Base-by-base conservation (phyloP, 2,113 vertebrate genomes). In the Martes martes region DNA sequence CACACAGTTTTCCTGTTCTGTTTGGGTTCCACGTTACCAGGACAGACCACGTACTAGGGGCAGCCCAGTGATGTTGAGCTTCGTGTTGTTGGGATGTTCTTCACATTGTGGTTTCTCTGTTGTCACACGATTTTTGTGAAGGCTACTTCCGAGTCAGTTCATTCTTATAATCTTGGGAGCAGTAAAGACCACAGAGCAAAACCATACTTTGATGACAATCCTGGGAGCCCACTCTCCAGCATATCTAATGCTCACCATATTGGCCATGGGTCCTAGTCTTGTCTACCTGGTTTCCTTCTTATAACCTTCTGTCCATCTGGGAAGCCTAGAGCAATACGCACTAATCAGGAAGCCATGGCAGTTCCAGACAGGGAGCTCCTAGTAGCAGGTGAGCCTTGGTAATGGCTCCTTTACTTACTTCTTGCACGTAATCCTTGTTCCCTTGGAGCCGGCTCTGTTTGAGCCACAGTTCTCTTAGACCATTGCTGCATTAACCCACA, bases 201-300 rank as follows among this genome's bases (percentile, higher is more conserved):
- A 24, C 28, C 9, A 69, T 8, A 65, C 55, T 55, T 42, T 42
- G 42, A 47, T 45, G 39, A 45, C 28, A 39, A 3, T 95, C 45
- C 5, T 7, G 9, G 36, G 39, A 87, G 19, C 7, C 57, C 24
- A 18, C 9, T 0, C 28, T 55, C 7, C 4, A 14, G 14, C n/a
- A 80, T 0, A 33, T 6, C 11, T 1, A 0, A 1, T 23, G 14
- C 7, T 4, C 2, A 1, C 8, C 2, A 0, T 28, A 16, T 52
- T 71, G 36, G 19, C 23, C 0, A 0, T 4, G 28, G 16, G 24
- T 80, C 11, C n/a, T 71, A 23, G 13, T 1, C 14, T 73, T 36
- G 13, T 85, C 2, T 24, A 21, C 33, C 8, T 92, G 39, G 31
- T 61, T 89, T 91, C 50, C 59, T 82, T 73, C 59, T 61, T 57